phyloP scores from a whole-genome alignment of 2,113 vertebrate species.

The Hydropotes inermis region DNA sequence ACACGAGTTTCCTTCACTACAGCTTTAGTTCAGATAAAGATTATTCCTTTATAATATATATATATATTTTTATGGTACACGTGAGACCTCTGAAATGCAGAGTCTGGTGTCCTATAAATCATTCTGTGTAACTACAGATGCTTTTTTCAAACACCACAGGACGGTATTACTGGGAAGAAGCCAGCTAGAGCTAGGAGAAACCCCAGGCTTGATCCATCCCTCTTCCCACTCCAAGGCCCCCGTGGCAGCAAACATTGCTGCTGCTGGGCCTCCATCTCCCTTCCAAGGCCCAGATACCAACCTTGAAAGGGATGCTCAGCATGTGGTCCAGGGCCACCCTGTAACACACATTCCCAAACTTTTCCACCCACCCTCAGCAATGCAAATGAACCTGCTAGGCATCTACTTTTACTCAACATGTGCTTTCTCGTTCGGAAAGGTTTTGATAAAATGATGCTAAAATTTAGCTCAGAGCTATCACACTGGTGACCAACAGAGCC shows the following conservation, averaged over 20 bases:
- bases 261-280: no score
- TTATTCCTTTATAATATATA: constrained; percentile 80
- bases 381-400: not conserved
- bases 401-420: not conserved
- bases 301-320: not conserved
- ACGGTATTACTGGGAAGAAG: constrained; percentile 61
- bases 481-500: not conserved
- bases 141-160: constrained; percentile 68
- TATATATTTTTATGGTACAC: constrained; percentile 78
- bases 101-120: constrained; percentile 80
- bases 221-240: not conserved
- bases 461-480: not conserved
- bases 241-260: not conserved
- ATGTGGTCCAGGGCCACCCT: not conserved
- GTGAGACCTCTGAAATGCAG: constrained; percentile 80
- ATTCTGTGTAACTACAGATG: constrained; percentile 70
- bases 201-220: not conserved
- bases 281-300: no score
- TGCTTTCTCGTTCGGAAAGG: not conserved
- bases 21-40: constrained; percentile 73
- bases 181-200: not conserved
- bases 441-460: not conserved
- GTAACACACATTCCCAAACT: not conserved
- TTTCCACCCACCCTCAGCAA: not conserved
- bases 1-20: constrained; percentile 76